phyloP scores from a whole-genome alignment of 2,888 invertebrate genomes.

The Apomyelois bistriatella region DNA sequence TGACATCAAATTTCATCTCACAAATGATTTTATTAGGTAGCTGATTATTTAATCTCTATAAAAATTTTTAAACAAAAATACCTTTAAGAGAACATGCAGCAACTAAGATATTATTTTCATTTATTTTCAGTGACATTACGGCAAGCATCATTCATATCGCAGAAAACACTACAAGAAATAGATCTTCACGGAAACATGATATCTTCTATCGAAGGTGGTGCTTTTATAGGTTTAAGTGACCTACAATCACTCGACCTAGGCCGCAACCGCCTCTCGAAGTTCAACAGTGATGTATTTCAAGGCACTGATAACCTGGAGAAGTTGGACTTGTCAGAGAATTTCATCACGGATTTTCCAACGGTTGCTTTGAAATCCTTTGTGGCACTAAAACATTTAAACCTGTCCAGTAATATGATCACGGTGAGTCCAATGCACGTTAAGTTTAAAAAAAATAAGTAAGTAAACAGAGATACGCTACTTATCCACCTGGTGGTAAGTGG shows the following conservation, averaged over 20 bases:
- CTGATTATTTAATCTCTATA: too few species aligned
- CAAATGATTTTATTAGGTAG: too few species aligned
- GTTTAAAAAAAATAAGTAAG: too few species aligned
- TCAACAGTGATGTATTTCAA: conserved; percentile 92
- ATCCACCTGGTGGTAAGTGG: too few species aligned
- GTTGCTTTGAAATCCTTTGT: conserved; percentile 86
- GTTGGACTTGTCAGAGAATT: conserved; percentile 92
- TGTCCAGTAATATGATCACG: conserved; percentile 92
- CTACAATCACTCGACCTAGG: conserved; percentile 86
- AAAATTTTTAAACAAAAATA: too few species aligned
- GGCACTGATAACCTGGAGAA: conserved; percentile 87
- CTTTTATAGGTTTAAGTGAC: conserved; percentile 84
- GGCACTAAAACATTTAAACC: conserved; percentile 86
- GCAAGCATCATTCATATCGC: conserved; percentile 84
- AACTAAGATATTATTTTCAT: neutral
- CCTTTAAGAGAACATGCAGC: too few species aligned
- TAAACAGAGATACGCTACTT: too few species aligned
- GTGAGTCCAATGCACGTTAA: conserved; percentile 72
- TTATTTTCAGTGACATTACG: conserved; percentile 80
- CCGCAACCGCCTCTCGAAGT: conserved; percentile 87
- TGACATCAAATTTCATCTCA: too few species aligned
- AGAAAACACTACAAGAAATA: conserved; percentile 85
- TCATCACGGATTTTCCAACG: conserved; percentile 89
- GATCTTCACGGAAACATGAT: conserved; percentile 91
- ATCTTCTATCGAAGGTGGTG: conserved; percentile 86